Base-by-base conservation (phyloP, 2,888 invertebrate genomes). In the Isoperla grammatica region DNA sequence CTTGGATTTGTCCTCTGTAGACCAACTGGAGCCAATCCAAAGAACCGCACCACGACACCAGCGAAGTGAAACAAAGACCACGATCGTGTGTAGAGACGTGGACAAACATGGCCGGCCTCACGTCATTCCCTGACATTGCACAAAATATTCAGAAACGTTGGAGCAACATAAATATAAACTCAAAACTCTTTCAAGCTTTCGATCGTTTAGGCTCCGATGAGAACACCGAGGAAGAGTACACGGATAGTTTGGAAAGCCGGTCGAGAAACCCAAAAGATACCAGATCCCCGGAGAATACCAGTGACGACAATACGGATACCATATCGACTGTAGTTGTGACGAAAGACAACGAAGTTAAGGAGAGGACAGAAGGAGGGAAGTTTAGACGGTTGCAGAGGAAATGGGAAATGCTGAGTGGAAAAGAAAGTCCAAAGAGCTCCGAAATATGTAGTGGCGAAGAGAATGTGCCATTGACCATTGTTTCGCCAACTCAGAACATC, bases 351-450 rank as follows among this genome's bases (percentile, higher is more conserved):
- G 62, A 15, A 48, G 56, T 56, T 50, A 46, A 23, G 63, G 55
- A 12, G 61, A 37, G 39, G 53, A 37, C 67, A 2, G 83, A 82
- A 55, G 85, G 83, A 17, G 81, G 82, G 62, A 85, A 87, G 69
- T 90, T 90, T 76, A 80, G 85, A 19, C 80, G 86, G 64, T 75
- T 90, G 61, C 89, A 89, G 69, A 83, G 87, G 70, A 87, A 87
- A 69, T 90, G 90, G 90, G 90, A 90, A 71, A 81, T 87, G 76
- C 78, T 90, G 65, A 85, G 86, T 65, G 79, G 79, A 11, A 77
- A 78, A 54, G 79, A 80, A 40, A 20, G 19, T 11, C 39, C 39
- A 4, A 79, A 80, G 42, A 20, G 19, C 12, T 17, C 39, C 1
- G 39, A 39, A 9, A 19, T 2, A 5, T 75, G 75, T 0, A 69